Evolutionary conservation across 1,140 invertebrate genomes (phyloP).

Genomic region (Macrobrachium rosenbergii): DNA sequence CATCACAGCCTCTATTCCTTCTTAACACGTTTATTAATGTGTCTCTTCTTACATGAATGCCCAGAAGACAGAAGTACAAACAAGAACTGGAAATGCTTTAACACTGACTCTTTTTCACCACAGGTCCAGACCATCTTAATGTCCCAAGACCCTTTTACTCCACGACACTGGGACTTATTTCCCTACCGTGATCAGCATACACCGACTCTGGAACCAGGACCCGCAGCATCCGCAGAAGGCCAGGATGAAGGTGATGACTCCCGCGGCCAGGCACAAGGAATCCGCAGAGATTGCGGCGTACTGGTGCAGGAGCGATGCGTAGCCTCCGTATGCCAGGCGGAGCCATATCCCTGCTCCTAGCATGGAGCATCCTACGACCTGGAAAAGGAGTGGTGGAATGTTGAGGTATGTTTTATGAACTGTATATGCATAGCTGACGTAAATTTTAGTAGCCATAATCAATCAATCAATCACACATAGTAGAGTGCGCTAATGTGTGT

Average conservation of each 20-base stretch:
- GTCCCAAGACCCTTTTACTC: too few species aligned
- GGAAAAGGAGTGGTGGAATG: slow-evolving; percentile 40
- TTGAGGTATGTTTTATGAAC: neutral
- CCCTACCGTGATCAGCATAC: slow-evolving; percentile 81
- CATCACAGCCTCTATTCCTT: too few species aligned
- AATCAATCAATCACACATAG: neutral
- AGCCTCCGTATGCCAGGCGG: slow-evolving; percentile 78
- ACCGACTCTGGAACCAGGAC: slow-evolving; percentile 84
- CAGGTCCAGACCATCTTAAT: too few species aligned
- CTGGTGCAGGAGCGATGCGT: slow-evolving; percentile 80
- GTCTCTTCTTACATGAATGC: too few species aligned
- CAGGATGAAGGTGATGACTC: slow-evolving; percentile 79
- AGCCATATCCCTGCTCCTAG: slow-evolving; percentile 83
- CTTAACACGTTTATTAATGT: too few species aligned
- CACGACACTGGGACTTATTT: slow-evolving; percentile 55
- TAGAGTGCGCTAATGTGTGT: neutral
- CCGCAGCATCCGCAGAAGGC: slow-evolving; percentile 87
- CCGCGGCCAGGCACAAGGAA: slow-evolving; percentile 78
- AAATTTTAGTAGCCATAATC: too few species aligned
- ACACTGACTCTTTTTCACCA: too few species aligned
- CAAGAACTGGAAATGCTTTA: too few species aligned
- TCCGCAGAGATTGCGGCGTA: slow-evolving; percentile 80
- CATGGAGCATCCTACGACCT: slow-evolving; percentile 83
- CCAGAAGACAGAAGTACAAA: too few species aligned
- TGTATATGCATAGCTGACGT: too few species aligned